These are phyloP conservation scores for Philereme transversata DNA, from an alignment of 2,888 invertebrate species.

Conservation along the genomic window DNA sequence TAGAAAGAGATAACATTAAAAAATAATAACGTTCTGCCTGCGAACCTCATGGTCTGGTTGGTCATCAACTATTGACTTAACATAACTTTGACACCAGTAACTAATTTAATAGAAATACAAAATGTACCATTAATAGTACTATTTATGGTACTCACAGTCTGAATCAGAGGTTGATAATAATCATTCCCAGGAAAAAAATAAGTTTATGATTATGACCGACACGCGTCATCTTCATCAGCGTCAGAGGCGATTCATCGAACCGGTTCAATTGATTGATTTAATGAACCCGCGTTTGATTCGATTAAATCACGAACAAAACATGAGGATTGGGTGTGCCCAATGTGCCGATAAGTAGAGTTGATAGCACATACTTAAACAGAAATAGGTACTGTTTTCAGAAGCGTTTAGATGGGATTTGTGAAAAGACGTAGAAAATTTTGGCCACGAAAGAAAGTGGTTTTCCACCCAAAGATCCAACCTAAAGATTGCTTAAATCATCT, in stretches of 20 bases:
- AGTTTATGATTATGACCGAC: slow-evolving; percentile 18
- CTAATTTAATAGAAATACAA: too few species aligned
- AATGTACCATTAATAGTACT: neutral
- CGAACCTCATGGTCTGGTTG: too few species aligned
- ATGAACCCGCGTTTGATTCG: slow-evolving; percentile 34
- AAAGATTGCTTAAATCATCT: too few species aligned
- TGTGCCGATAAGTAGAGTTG: slow-evolving; percentile 10
- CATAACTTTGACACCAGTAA: too few species aligned
- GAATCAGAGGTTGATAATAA: slow-evolving; percentile 20
- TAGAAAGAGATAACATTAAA: too few species aligned
- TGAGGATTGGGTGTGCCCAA: slow-evolving; percentile 14
- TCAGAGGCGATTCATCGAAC: slow-evolving; percentile 25
- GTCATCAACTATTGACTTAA: too few species aligned
- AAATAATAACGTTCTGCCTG: too few species aligned
- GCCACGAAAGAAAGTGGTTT: too few species aligned
- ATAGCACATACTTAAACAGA: neutral
- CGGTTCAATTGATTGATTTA: slow-evolving; percentile 35
- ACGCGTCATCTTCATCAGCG: slow-evolving; percentile 16
- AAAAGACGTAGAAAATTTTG: too few species aligned
- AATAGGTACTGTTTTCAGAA: too few species aligned
- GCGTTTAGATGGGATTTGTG: too few species aligned
- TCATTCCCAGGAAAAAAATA: slow-evolving; percentile 26
- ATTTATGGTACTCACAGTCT: slow-evolving; percentile 8
- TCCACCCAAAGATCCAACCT: too few species aligned
- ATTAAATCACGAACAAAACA: slow-evolving; percentile 35